Conservation (phyloP, 1,140 invertebrate genomes). For the Cherax destructor region DNA sequence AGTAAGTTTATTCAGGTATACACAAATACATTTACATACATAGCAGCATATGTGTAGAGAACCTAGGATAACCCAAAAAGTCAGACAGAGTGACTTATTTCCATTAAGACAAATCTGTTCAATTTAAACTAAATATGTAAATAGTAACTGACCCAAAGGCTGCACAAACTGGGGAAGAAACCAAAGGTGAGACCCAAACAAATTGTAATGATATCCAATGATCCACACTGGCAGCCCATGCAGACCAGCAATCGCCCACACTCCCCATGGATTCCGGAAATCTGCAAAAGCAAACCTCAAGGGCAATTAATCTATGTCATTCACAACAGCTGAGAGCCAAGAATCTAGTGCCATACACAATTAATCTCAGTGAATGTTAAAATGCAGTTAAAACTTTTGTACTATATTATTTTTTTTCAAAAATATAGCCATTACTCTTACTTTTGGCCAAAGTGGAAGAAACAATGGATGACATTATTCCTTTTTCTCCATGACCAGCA, state of each 20-base stretch:
- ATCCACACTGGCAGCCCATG: conserved; percentile 70
- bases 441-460: background rate
- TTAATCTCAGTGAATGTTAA: too few species aligned
- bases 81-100: too few species aligned
- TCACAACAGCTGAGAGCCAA: too few species aligned
- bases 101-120: background rate
- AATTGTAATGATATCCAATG: conserved; percentile 50
- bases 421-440: background rate
- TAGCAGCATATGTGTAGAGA: too few species aligned
- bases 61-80: too few species aligned
- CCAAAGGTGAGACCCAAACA: conserved; percentile 60
- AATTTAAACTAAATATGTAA: background rate
- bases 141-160: conserved; percentile 18
- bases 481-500: background rate
- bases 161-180: conserved; percentile 59
- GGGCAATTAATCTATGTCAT: too few species aligned
- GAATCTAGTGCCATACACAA: too few species aligned
- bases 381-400: too few species aligned
- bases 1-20: too few species aligned
- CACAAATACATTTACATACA: too few species aligned
- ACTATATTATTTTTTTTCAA: background rate
- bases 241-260: conserved; percentile 63
- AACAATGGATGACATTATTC: background rate
- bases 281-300: conserved; percentile 32
- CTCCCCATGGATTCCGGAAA: conserved; percentile 62